Evolutionary conservation across 1,140 invertebrate genomes (phyloP).

Genomic region (Gonatopus flavifemur): DNA sequence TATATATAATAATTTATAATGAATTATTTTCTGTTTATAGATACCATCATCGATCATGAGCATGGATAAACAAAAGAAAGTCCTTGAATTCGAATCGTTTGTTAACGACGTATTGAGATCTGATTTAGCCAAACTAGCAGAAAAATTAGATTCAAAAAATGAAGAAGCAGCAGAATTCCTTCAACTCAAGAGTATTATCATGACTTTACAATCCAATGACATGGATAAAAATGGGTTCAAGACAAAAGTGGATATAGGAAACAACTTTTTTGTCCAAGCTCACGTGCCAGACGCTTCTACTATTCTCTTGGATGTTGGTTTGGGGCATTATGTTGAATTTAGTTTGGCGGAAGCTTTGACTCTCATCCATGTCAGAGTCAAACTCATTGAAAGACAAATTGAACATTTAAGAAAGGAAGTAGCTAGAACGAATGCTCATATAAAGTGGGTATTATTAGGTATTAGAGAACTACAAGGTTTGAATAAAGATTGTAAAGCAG

Average conservation of each 20-base stretch:
- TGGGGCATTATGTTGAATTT: slow-evolving; percentile 76
- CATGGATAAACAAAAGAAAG: slow-evolving; percentile 41
- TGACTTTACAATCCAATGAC: slow-evolving; percentile 40
- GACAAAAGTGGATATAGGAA: slow-evolving; percentile 77
- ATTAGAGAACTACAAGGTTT: slow-evolving; percentile 63
- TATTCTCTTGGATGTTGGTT: slow-evolving; percentile 75
- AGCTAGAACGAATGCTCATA: slow-evolving; percentile 73
- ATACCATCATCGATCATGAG: slow-evolving; percentile 33
- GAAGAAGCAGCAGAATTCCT: slow-evolving; percentile 73
- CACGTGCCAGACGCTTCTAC: slow-evolving; percentile 68
- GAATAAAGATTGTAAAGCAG: not conserved
- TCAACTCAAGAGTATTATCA: slow-evolving; percentile 69
- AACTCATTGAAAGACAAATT: slow-evolving; percentile 65
- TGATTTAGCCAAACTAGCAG: slow-evolving; percentile 64
- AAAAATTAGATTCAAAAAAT: slow-evolving; percentile 65
- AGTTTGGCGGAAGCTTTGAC: slow-evolving; percentile 68
- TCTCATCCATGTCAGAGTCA: slow-evolving; percentile 71
- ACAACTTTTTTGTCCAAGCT: slow-evolving; percentile 75
- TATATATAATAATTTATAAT: no score
- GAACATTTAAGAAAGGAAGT: slow-evolving; percentile 67
- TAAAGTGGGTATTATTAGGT: slow-evolving; percentile 74
- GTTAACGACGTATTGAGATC: slow-evolving; percentile 70
- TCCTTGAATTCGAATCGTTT: slow-evolving; percentile 60
- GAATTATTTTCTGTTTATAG: slow-evolving; percentile 4
- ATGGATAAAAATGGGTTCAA: slow-evolving; percentile 65